Conservation (phyloP, 2,113 vertebrate genomes). For the Eulemur macaco region DNA sequence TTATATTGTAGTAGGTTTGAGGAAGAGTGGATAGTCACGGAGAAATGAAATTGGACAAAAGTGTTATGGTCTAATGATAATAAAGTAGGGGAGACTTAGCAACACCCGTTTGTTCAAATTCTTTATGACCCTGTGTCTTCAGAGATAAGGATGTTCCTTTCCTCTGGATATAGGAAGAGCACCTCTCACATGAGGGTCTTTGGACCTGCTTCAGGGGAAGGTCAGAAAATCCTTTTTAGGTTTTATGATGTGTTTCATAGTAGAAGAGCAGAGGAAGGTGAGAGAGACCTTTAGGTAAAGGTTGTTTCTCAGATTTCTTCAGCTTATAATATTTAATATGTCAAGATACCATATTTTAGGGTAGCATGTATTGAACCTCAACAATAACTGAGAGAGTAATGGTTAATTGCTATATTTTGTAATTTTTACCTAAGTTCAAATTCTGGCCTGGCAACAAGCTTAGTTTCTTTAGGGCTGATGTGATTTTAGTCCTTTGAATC, state of each 20-base stretch:
- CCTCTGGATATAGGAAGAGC: background rate
- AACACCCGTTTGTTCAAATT: background rate
- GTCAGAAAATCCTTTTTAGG: background rate
- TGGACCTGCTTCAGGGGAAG: background rate
- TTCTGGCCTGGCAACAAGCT: background rate
- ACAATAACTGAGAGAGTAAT: background rate
- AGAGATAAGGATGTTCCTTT: background rate
- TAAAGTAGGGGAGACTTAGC: background rate
- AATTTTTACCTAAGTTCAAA: conserved; percentile 45
- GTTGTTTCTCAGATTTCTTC: background rate
- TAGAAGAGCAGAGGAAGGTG: background rate
- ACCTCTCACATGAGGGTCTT: background rate
- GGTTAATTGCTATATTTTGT: conserved; percentile 50
- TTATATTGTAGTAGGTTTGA: background rate
- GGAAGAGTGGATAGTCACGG: background rate
- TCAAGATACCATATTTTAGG: background rate
- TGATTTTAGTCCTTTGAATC: background rate
- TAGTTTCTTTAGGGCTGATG: conserved; percentile 56
- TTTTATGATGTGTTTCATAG: background rate
- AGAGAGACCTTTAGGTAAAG: background rate
- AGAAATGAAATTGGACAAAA: background rate
- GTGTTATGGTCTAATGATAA: background rate
- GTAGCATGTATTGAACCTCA: background rate
- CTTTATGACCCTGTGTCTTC: background rate
- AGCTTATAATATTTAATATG: background rate